Evolutionary conservation across 2,113 vertebrate species (phyloP).

Genomic region (Onychostoma macrolepis): DNA sequence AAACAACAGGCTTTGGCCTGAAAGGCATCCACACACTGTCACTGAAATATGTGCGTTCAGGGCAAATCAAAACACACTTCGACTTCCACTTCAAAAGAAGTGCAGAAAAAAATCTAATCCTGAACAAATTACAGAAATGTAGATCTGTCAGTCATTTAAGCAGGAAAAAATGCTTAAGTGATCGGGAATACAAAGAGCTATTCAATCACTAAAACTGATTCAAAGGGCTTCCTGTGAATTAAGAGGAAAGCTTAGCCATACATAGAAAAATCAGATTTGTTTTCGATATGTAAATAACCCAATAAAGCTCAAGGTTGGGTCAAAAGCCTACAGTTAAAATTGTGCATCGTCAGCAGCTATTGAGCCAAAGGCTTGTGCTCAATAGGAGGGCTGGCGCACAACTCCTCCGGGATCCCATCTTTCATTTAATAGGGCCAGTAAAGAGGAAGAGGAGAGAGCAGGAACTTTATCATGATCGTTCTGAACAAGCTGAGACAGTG

Average conservation of each 20-base stretch:
- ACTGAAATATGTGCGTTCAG: conserved; percentile 31
- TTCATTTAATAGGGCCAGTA: conserved; percentile 68
- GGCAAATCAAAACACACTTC: conserved; percentile 36
- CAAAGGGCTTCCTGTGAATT: not conserved
- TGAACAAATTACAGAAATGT: not conserved
- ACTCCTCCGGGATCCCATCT: conserved; percentile 62
- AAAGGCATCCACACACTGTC: conserved; percentile 21
- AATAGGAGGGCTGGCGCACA: conserved; percentile 51
- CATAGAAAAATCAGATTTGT: not conserved
- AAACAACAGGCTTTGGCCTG: conserved; percentile 38
- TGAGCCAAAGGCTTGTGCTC: conserved; percentile 37
- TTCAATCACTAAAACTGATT: not conserved
- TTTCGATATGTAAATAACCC: not conserved
- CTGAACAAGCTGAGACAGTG: conserved; percentile 13
- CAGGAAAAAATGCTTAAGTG: not conserved
- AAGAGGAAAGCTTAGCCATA: not conserved
- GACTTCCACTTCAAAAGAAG: not conserved
- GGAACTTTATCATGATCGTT: conserved; percentile 64
- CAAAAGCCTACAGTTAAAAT: conserved; percentile 26
- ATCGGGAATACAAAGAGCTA: not conserved
- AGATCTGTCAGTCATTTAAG: not conserved
- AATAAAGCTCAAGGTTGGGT: conserved; percentile 21
- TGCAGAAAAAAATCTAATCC: not conserved
- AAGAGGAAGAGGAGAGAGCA: conserved; percentile 63
- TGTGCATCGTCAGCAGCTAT: conserved; percentile 63